phyloP scores from a whole-genome alignment of 2,797 vertebrate species.

The Mus caroli region DNA sequence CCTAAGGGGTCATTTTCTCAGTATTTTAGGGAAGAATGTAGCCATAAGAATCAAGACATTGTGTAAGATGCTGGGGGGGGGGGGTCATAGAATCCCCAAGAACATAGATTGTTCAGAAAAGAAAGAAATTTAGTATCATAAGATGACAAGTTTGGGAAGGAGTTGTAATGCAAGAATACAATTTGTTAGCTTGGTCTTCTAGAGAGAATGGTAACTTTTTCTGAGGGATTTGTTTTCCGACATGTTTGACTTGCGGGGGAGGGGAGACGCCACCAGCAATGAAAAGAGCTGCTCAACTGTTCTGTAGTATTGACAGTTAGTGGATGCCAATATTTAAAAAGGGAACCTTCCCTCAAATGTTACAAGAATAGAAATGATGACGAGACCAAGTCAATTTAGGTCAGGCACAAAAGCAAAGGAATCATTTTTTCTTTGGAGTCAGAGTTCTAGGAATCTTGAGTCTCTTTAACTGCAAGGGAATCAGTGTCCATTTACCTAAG shows the following conservation, averaged over 20 bases:
- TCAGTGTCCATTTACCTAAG: slow-evolving; percentile 4
- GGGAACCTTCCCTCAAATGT: background rate
- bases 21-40: background rate
- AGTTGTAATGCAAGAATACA: slow-evolving; percentile 12
- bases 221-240: background rate
- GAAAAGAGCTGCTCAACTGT: background rate
- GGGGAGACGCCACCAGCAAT: background rate
- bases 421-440: background rate
- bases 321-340: background rate
- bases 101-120: background rate
- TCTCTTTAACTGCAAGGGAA: background rate
- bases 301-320: background rate
- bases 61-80: background rate
- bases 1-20: background rate
- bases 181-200: background rate
- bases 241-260: background rate
- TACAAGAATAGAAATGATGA: background rate
- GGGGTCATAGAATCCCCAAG: background rate
- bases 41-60: background rate
- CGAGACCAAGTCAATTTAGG: background rate
- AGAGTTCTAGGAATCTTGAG: background rate
- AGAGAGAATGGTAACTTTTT: background rate
- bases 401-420: background rate
- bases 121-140: background rate
- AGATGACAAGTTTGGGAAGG: background rate